Evolutionary conservation across 2,888 invertebrate species (phyloP).

Genomic region (Euphydryas editha): DNA sequence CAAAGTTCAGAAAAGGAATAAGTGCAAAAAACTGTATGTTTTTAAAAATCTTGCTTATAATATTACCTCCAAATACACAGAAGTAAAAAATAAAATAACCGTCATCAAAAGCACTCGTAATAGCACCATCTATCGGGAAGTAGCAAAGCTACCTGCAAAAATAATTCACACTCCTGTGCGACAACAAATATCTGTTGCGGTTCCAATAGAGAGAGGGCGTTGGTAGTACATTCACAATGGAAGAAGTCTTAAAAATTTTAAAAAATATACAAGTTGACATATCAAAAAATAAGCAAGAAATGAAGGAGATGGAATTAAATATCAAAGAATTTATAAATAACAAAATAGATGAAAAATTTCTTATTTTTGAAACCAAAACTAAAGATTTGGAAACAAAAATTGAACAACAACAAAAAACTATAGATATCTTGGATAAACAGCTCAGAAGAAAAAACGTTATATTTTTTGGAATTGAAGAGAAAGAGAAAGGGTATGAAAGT

Average conservation of each 20-base stretch:
- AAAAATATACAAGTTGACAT: slow-evolving; percentile 40
- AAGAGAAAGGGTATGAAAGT: slow-evolving; percentile 32
- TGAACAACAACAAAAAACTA: slow-evolving; percentile 45
- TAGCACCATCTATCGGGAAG: not conserved
- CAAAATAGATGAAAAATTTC: slow-evolving; percentile 43
- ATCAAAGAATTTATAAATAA: slow-evolving; percentile 44
- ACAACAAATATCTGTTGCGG: not conserved
- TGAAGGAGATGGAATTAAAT: slow-evolving; percentile 45
- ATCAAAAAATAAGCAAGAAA: slow-evolving; percentile 41
- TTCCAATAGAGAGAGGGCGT: slow-evolving; percentile 2
- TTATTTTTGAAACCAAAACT: slow-evolving; percentile 36
- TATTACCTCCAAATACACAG: not conserved
- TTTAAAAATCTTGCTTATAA: too few species aligned
- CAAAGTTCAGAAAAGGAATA: not conserved
- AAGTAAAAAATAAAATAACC: not conserved
- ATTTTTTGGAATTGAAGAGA: slow-evolving; percentile 45
- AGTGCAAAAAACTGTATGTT: not conserved
- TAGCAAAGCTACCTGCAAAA: not conserved
- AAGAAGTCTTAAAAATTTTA: slow-evolving; percentile 36
- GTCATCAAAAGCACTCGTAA: not conserved
- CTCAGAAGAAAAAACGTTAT: slow-evolving; percentile 43
- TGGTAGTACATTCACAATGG: slow-evolving; percentile 32
- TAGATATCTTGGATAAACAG: slow-evolving; percentile 42
- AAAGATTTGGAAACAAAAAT: slow-evolving; percentile 28
- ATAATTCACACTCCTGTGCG: not conserved